Evolutionary conservation across 2,113 vertebrate species (phyloP), one percentile per base, ranked within the genome.

Genomic region (Sorex fumeus): DNA sequence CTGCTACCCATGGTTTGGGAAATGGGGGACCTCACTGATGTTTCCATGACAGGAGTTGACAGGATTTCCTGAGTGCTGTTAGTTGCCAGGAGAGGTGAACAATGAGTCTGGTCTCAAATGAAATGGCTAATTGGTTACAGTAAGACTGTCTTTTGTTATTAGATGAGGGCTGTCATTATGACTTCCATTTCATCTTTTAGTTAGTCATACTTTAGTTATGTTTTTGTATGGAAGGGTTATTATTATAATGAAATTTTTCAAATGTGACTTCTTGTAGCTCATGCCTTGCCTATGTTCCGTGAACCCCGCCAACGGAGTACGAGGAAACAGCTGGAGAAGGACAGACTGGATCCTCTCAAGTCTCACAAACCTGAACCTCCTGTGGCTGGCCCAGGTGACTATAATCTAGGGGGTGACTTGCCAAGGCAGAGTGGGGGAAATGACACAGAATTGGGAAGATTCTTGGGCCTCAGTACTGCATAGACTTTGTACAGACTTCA

Each of bases 341-440:
- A 99, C 96, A 96, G 99, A 23, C 97, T 99, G 62, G 99, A 99
- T 93, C 99, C 99, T 3, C 93, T 98, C 96, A 99, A 99, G 96
- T 99, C 99, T 82, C 99, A 99, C 98, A 99, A 99, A 95, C 99
- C 99, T 0, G 99, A 99, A 92, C 99, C 99, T 75, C 99, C 99
- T 0, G 98, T 99, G 27, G 99, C 99, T 27, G 99, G 99, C 96
- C 99, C 99, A 98, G 99, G 99, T 99, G 97, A 98, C 76, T 7
- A 28, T 78, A 12, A 0, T 43, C 32, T 80, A 32, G 70, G 77
- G 50, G 4, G 30, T 50, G n/a, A 45, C 62, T 21, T 66, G 64
- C 28, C 64, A 19, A 66, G 64, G 6, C 3, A 43, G 79, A 45
- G 25, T 25, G 27, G 70, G 9, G 40, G 76, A 7, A 30, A 0